phyloP scores from a whole-genome alignment of 2,888 invertebrate genomes.

The Digitonthophagus gazella region DNA sequence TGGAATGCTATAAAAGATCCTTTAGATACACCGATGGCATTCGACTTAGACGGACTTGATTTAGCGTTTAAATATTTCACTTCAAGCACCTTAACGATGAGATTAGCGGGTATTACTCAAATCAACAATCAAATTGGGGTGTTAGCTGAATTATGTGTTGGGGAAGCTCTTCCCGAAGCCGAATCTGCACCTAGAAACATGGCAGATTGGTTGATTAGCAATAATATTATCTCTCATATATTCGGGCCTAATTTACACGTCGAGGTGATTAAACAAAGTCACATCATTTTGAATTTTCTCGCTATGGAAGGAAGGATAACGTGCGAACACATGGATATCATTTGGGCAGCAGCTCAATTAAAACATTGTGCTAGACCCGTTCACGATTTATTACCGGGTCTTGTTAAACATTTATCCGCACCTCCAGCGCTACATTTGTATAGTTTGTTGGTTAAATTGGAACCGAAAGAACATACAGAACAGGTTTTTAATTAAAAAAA shows the following conservation, averaged over 20 bases:
- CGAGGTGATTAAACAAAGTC: slow-evolving; percentile 88
- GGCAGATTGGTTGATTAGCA: slow-evolving; percentile 84
- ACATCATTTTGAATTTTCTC: slow-evolving; percentile 87
- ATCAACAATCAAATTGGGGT: slow-evolving; percentile 92
- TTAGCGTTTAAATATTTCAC: slow-evolving; percentile 96
- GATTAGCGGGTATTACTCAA: slow-evolving; percentile 89
- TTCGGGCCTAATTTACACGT: slow-evolving; percentile 98
- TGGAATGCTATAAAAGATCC: slow-evolving; percentile 95
- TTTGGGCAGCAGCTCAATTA: slow-evolving; percentile 93
- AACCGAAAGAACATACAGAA: slow-evolving; percentile 90
- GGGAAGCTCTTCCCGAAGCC: slow-evolving; percentile 81
- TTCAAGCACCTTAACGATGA: slow-evolving; percentile 90
- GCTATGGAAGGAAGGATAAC: slow-evolving; percentile 90
- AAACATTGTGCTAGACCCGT: slow-evolving; percentile 95
- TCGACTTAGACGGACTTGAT: slow-evolving; percentile 85
- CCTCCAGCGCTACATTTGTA: slow-evolving; percentile 87
- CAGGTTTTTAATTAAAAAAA: slow-evolving; percentile 61
- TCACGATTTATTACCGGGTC: slow-evolving; percentile 83
- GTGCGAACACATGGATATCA: slow-evolving; percentile 85
- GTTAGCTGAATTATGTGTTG: slow-evolving; percentile 87
- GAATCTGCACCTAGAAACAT: slow-evolving; percentile 81
- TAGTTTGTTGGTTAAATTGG: slow-evolving; percentile 79
- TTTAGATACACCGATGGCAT: slow-evolving; percentile 78
- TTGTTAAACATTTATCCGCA: slow-evolving; percentile 86
- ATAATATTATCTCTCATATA: slow-evolving; percentile 89